phyloP scores from a whole-genome alignment of 2,113 vertebrate species.

The Prionailurus bengalensis region DNA sequence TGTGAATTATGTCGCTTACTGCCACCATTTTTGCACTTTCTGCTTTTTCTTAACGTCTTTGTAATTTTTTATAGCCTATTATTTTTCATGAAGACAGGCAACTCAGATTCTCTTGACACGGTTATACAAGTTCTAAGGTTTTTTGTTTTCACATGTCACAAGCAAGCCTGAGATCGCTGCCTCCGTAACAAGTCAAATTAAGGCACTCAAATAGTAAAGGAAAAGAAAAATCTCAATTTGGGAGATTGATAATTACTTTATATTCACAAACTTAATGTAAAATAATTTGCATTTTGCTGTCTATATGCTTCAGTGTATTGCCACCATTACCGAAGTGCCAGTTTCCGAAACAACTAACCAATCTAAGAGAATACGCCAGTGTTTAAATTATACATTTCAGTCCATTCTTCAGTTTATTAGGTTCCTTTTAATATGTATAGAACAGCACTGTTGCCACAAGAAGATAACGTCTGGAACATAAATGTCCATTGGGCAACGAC shows the following conservation, averaged over 20 bases:
- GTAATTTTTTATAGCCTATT: constrained; percentile 28
- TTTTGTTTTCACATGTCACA: neutral
- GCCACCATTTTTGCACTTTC: constrained; percentile 36
- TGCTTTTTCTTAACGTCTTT: constrained; percentile 57
- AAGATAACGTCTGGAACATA: constrained; percentile 69
- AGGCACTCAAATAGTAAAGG: neutral
- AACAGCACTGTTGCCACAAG: constrained; percentile 37
- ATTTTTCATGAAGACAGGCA: constrained; percentile 31
- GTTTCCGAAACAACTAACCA: constrained; percentile 60
- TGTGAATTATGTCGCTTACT: constrained; percentile 9
- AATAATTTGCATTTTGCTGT: neutral
- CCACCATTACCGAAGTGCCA: constrained; percentile 23
- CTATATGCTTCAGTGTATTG: neutral
- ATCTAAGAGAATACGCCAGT: constrained; percentile 20
- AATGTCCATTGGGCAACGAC: constrained; percentile 74
- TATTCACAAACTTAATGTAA: constrained; percentile 68
- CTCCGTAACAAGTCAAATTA: neutral
- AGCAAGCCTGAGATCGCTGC: neutral
- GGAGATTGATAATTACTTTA: neutral
- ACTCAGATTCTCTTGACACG: constrained; percentile 16
- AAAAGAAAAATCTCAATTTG: neutral
- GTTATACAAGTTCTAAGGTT: neutral
- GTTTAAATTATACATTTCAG: constrained; percentile 74
- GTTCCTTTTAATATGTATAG: constrained; percentile 67
- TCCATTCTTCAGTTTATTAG: constrained; percentile 45